Conservation (phyloP, 1,140 invertebrate genomes). For the Drosophila kanapiae region DNA sequence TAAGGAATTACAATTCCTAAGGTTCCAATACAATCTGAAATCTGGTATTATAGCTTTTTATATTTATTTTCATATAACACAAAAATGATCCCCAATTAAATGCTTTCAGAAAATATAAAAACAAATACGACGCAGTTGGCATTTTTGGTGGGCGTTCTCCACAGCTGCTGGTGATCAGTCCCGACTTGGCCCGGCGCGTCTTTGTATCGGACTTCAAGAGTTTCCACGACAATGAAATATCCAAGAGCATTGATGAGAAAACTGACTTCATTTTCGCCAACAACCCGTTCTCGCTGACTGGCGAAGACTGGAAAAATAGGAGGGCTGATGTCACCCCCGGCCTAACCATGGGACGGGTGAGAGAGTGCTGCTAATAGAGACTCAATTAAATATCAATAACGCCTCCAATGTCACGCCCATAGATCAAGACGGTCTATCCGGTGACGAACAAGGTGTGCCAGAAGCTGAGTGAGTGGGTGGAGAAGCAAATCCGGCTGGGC, state of each 20-base stretch:
- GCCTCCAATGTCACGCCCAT: background rate
- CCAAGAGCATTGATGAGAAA: conserved; percentile 76
- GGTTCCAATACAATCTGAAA: no score
- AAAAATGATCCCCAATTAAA: background rate
- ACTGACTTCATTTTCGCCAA: conserved; percentile 85
- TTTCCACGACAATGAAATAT: conserved; percentile 84
- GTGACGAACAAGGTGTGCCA: conserved; percentile 73
- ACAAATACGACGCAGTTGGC: conserved; percentile 72
- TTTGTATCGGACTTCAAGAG: conserved; percentile 86
- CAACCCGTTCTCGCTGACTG: conserved; percentile 85
- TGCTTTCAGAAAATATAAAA: conserved; percentile 54
- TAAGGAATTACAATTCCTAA: no score
- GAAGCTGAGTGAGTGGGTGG: conserved; percentile 59
- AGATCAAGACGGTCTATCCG: conserved; percentile 79
- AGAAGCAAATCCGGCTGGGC: conserved; percentile 52
- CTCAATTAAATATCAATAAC: background rate
- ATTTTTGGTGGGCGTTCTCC: conserved; percentile 61
- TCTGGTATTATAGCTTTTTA: background rate
- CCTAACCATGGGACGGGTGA: conserved; percentile 85
- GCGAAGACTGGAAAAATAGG: conserved; percentile 87
- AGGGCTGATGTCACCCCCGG: conserved; percentile 87
- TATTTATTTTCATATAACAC: background rate
- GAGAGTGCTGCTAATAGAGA: background rate
- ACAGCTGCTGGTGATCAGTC: conserved; percentile 85
- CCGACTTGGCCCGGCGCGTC: conserved; percentile 86